Evolutionary conservation across 1,140 invertebrate species (phyloP), one percentile per base, ranked within the genome.

Genomic region (Sweltsa coloradensis): DNA sequence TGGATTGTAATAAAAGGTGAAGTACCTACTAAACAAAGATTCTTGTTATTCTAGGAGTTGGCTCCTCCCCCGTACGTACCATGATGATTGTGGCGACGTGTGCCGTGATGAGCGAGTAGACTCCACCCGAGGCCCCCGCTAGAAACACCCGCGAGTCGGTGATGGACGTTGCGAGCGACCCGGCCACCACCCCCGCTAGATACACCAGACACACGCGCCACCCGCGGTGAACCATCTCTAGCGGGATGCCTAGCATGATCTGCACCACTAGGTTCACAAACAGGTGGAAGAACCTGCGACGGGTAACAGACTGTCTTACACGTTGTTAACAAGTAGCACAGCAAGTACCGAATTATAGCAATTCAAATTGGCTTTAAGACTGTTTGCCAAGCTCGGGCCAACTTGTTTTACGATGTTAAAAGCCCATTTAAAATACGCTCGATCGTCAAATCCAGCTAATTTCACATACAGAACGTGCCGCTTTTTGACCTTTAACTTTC

Each of bases 181-280:
- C 88, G 9, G 87, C 88, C 2, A 88, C 57, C 0, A 93, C 89
- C 78, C 69, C 68, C 0, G 83, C 80, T 34, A 85, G 58, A 58
- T 88, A 89, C 26, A 92, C 80, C 2, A 85, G 61, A 0, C 85
- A 65, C 3, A 96, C 84, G 40, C 91, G 70, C 88, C 89, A 94
- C 80, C 87, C 92, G 54, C 84, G 81, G 62, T 98, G 93, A 7
- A 97, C 92, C 80, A 97, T 85, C 66, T 98, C 94, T 41, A 98
- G 62, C 0, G 91, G 89, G 18, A 96, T 76, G 2, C 94, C 94
- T 37, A 97, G 70, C 59, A 95, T 72, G 40, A 97, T 71, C 69
- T 97, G 94, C 36, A 97, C 89, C 14, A 92, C 62, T 13, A 96
- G 67, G 61, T 98, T 98, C 45, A 91, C 87, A 42, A 89, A 66